Base-by-base conservation (phyloP, 2,888 invertebrate species). In the Tetheella fluctuosa region DNA sequence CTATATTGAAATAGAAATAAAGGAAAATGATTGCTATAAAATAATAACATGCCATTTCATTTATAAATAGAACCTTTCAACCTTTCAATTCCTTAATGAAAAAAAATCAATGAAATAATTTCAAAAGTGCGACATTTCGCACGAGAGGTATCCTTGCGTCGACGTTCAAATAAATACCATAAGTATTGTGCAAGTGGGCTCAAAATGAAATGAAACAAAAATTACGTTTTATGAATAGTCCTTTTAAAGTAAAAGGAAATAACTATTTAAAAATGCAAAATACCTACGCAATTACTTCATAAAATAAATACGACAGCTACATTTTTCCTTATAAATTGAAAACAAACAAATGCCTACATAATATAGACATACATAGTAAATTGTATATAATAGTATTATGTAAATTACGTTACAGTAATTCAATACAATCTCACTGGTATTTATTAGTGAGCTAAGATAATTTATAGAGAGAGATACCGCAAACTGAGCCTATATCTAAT, bases 21-120 rank as follows among this genome's bases (percentile, higher is more conserved):
- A 34, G 34, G 7, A 34, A 34, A 34, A 34, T 34, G 2, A 34
- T 1, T 34, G 5, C 15, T 12, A n/a, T 2, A 39, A 39, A 39
- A n/a, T n/a, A 15, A 39, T 12, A 39, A 39, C 15, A 15, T 39
- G 39, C 15, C 15, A 39, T 39, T 39, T 15, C 15, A 15, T 17
- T 17, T 42, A 42, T 42, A 42, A 42, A 42, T 42, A 42, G 42
- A 17, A 42, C 42, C 42, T 42, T 42, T 42, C 17, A 7, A 42
- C 17, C 17, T 42, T 17, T 42, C 0, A 42, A 42, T 17, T n/a
- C 4, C 12, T n/a, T n/a, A n/a, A 12, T 17, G 42, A 42, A 17
- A 17, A 7, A 42, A 42, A 42, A 17, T 42, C 6, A 42, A 42
- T 42, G 17, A 17, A n/a, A 8, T 17, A 17, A 3, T 42, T 42